phyloP scores from a whole-genome alignment of 2,888 invertebrate genomes.

The Drosophila antonietae region DNA sequence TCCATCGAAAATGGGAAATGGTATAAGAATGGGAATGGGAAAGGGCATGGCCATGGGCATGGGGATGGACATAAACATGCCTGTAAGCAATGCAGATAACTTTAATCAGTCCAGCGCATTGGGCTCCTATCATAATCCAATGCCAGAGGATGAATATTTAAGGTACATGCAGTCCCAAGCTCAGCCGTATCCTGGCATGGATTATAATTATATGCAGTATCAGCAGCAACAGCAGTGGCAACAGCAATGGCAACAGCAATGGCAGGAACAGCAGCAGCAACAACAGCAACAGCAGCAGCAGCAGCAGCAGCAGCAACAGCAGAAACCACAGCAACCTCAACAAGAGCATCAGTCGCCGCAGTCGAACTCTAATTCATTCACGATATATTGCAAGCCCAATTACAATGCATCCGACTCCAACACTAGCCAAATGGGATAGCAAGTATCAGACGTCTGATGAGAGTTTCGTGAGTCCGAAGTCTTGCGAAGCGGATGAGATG shows the following conservation, averaged over 20 bases:
- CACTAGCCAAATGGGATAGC: neutral
- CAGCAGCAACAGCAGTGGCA: neutral
- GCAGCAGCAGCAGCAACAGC: neutral
- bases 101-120: neutral
- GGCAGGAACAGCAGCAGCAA: neutral
- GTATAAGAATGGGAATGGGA: neutral
- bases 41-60: neutral
- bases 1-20: neutral
- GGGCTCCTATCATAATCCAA: conserved; percentile 6
- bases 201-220: conserved; percentile 2
- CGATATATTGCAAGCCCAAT: neutral
- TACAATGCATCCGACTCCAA: neutral
- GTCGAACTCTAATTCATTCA: neutral
- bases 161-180: conserved; percentile 10
- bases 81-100: neutral
- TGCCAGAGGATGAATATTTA: neutral
- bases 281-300: neutral
- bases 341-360: neutral
- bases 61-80: neutral
- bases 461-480: neutral
- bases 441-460: neutral
- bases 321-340: neutral
- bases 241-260: neutral
- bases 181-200: neutral
- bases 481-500: neutral